These are phyloP conservation scores for Enteromius unitaeniatus DNA, from an alignment of 2,797 vertebrate genomes.

Conservation along the genomic window DNA sequence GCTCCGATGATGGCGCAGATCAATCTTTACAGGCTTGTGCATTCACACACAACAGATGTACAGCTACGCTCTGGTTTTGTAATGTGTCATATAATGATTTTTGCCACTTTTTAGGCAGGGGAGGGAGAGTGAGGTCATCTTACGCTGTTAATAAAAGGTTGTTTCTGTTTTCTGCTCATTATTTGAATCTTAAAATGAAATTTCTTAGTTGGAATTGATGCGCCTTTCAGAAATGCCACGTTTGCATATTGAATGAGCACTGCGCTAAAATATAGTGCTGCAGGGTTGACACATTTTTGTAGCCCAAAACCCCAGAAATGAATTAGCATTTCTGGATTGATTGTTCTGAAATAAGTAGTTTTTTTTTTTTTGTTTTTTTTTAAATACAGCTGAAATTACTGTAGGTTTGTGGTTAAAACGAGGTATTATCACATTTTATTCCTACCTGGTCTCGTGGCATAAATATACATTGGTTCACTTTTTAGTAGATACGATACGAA, in stretches of 20 bases:
- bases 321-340: not conserved
- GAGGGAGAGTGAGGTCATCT: not conserved
- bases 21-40: constrained; percentile 5
- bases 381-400: not conserved
- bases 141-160: not conserved
- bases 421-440: not conserved
- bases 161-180: not conserved
- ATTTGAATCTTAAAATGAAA: not conserved
- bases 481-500: too few species aligned
- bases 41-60: not conserved
- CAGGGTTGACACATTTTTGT: not conserved
- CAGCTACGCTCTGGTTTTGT: not conserved
- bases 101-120: not conserved
- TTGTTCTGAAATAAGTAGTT: not conserved
- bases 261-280: not conserved
- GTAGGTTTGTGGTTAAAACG: not conserved
- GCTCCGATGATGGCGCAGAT: not conserved
- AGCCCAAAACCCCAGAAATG: not conserved
- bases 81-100: not conserved
- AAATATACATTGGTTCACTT: too few species aligned
- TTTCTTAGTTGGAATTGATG: not conserved
- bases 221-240: not conserved
- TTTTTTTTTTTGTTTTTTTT: not conserved
- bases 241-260: not conserved
- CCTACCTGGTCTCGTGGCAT: too few species aligned